Conservation (phyloP, 2,888 invertebrate genomes). For the Microctonus aethiopoides region DNA sequence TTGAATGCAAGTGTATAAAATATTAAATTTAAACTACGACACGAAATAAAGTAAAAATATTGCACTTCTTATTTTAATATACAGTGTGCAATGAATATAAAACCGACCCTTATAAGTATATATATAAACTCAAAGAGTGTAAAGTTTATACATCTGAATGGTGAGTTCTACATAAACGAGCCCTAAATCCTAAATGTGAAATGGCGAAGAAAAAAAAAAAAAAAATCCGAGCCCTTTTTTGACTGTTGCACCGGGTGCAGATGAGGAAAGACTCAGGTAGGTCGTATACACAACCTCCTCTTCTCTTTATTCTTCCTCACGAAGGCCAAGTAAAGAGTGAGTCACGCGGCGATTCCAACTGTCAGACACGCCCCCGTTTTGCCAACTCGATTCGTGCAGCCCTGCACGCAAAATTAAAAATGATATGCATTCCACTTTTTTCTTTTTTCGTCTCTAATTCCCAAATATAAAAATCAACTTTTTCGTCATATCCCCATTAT, state of each 20-base stretch:
- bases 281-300: neutral
- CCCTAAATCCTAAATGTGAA: too few species aligned
- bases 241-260: neutral
- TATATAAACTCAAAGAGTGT: too few species aligned
- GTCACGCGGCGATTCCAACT: slow-evolving; percentile 32
- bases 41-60: too few species aligned
- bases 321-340: slow-evolving; percentile 29
- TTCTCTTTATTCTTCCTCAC: neutral
- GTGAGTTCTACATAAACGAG: too few species aligned
- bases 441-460: too few species aligned
- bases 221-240: neutral
- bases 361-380: slow-evolving; percentile 30
- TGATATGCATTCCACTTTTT: neutral
- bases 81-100: too few species aligned
- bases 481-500: neutral
- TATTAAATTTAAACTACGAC: neutral
- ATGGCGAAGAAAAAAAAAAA: too few species aligned
- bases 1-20: neutral
- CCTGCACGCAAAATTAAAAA: slow-evolving; percentile 21
- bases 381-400: slow-evolving; percentile 14
- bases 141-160: too few species aligned
- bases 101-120: too few species aligned
- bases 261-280: slow-evolving; percentile 25
- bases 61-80: too few species aligned
- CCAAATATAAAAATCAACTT: too few species aligned